phyloP scores from a whole-genome alignment of 1,140 invertebrate genomes.

The Hesperophylax magnus region DNA sequence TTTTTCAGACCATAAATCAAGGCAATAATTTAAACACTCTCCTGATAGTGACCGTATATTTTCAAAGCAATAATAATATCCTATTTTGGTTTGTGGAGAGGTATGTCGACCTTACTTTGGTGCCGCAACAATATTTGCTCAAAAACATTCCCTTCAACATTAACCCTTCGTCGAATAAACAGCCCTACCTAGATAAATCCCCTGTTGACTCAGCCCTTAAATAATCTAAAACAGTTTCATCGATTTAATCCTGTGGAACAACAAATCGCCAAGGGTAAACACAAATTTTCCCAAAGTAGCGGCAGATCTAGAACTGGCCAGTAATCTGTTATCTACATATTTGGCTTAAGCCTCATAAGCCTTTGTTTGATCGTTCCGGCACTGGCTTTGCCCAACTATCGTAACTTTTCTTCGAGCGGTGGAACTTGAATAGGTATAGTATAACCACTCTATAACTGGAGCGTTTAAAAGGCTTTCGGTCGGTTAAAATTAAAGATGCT shows the following conservation, averaged over 20 bases:
- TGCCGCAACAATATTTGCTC: constrained; percentile 40
- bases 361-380: constrained; percentile 52
- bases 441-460: too few relatives aligned
- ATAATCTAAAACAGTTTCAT: constrained; percentile 50
- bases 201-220: constrained; percentile 34
- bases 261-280: constrained; percentile 52
- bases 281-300: constrained; percentile 47
- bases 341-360: constrained; percentile 53
- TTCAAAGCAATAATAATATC: too few relatives aligned
- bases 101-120: constrained; percentile 19
- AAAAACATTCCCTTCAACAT: constrained; percentile 41
- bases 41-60: too few relatives aligned
- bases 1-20: neutral
- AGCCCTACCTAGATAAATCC: constrained; percentile 5
- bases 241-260: constrained; percentile 53
- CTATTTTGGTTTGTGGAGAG: neutral
- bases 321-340: constrained; percentile 56
- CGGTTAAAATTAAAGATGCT: too few relatives aligned
- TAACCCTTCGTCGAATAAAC: constrained; percentile 48
- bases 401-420: constrained; percentile 2
- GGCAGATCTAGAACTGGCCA: constrained; percentile 43
- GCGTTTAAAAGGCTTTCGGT: too few relatives aligned
- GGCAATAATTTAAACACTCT: neutral
- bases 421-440: too few relatives aligned
- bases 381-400: neutral